phyloP scores from a whole-genome alignment of 92 coral and sea anemone genomes.

The Heteractis magnifica region DNA sequence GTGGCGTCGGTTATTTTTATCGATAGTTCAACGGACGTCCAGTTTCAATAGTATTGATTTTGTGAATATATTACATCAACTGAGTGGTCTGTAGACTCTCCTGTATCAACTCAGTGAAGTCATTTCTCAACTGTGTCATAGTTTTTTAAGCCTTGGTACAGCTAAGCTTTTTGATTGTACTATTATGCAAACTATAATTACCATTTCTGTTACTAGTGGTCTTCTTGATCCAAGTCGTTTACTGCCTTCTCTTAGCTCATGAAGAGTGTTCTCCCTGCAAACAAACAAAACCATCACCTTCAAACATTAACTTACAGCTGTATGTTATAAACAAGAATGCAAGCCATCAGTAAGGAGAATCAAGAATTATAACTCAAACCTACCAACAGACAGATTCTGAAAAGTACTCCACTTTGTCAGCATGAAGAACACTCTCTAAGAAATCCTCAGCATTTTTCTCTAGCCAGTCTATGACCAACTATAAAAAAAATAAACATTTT shows the following conservation, averaged over 20 bases:
- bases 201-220: slow-evolving; percentile 94
- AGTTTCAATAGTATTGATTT: too few species aligned
- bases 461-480: slow-evolving; percentile 98
- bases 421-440: slow-evolving; percentile 69
- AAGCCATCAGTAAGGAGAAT: not conserved
- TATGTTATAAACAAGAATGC: not conserved
- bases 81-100: too few species aligned
- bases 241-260: slow-evolving; percentile 74
- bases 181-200: slow-evolving; percentile 11
- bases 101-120: too few species aligned
- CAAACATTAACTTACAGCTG: too few species aligned
- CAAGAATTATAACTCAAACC: slow-evolving; percentile 6
- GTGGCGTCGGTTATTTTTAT: too few species aligned
- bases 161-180: too few species aligned
- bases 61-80: too few species aligned
- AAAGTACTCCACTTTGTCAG: slow-evolving; percentile 90
- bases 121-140: too few species aligned
- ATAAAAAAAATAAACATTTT: not conserved
- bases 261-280: slow-evolving; percentile 93
- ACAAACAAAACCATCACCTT: not conserved
- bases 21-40: too few species aligned
- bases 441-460: slow-evolving; percentile 96
- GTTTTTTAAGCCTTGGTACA: too few species aligned
- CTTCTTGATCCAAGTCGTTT: slow-evolving; percentile 63
- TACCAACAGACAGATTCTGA: slow-evolving; percentile 93